Percentiles rank a stretch among this genome's conserved stretches.
phyloP scores from a whole-genome alignment of 2,113 vertebrate genomes.

The Triplophysa siluroides region DNA sequence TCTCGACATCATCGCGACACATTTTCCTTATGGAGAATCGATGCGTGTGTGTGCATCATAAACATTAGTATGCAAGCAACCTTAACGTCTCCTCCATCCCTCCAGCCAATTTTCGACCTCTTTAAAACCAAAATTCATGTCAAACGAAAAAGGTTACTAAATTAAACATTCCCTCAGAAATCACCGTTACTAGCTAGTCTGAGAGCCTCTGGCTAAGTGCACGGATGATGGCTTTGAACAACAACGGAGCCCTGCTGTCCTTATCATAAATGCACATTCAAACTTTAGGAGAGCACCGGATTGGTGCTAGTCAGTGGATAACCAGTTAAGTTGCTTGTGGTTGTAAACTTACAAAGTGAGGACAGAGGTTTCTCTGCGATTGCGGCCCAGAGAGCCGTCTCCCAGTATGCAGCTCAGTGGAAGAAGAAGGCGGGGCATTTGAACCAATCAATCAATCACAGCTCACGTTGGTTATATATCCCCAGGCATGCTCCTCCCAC shows the following conservation, averaged over 20 bases:
- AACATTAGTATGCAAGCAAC: not conserved
- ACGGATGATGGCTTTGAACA: slow-evolving; percentile 31
- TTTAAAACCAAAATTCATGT: slow-evolving; percentile 2
- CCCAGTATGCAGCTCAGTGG: not conserved
- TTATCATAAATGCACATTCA: slow-evolving; percentile 17
- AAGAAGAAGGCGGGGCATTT: slow-evolving; percentile 14
- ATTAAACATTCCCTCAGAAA: slow-evolving; percentile 7
- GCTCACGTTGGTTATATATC: not conserved
- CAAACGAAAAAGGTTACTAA: not conserved
- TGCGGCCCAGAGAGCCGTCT: not conserved
- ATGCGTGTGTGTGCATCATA: not conserved
- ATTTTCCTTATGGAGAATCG: too few species aligned
- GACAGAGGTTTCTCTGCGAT: slow-evolving; percentile 31
- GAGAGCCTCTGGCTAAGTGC: slow-evolving; percentile 6
- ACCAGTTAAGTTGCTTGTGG: slow-evolving; percentile 17
- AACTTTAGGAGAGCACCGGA: slow-evolving; percentile 2
- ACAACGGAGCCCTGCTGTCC: slow-evolving; percentile 7
- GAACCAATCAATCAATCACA: slow-evolving; percentile 8
- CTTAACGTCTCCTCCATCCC: not conserved
- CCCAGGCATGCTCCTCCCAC: slow-evolving; percentile 15
- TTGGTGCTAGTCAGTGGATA: not conserved
- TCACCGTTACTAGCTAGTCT: not conserved
- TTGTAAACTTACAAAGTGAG: slow-evolving; percentile 52
- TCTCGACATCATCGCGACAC: not conserved
- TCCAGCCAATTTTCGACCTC: not conserved